Evolutionary conservation across 1,140 invertebrate genomes (phyloP), one percentile per base, ranked within the genome.

Genomic region (Conus betulinus): DNA sequence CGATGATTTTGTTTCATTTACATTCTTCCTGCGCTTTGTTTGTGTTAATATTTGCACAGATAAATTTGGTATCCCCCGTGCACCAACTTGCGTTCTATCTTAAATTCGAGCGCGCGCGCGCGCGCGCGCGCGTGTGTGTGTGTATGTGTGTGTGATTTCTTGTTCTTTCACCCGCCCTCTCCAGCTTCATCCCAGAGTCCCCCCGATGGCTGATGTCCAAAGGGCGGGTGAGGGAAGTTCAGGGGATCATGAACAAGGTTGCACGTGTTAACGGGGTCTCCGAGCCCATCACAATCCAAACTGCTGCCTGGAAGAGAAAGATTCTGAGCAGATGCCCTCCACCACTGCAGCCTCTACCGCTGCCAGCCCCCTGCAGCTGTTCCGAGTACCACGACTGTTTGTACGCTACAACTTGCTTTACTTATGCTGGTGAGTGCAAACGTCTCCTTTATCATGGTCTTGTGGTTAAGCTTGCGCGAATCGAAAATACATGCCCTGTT

Each of bases 151-250:
- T 39, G 39, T 39, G 39, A 39, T 39, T 39, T 39, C 39, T 39
- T 39, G 39, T 39, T 39, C 0, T 39, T 39, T 39, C 39, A 39
- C 39, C 39, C 3, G 39, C 39, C 39, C 39, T 39, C 39, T 39
- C 39, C 39, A 93, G 93, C 84, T 84, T 93, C 51, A 90, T 93
- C 27, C 92, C 92, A 15, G 93, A 93, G 79, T 93, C 92, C 7
- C 91, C 93, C 17, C 87, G 93, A 60, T 93, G 93, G 93, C 85
- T 93, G 15, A 71, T 92, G 15, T 91, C 89, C 4, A 88, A 90
- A 78, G 88, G 91, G 13, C 86, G 91, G 67, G 84, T 91, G 76
- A 91, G 91, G 23, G 92, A 93, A 87, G 93, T 92, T 7, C 88
- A 90, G 53, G 87, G 84, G 39, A 91, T 93, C 23, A 87, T 93